Percentiles rank a stretch among this genome's conserved stretches.
These are phyloP conservation scores for Rhynchophorus ferrugineus DNA, from an alignment of 1,140 invertebrate species.

Conservation along the genomic window DNA sequence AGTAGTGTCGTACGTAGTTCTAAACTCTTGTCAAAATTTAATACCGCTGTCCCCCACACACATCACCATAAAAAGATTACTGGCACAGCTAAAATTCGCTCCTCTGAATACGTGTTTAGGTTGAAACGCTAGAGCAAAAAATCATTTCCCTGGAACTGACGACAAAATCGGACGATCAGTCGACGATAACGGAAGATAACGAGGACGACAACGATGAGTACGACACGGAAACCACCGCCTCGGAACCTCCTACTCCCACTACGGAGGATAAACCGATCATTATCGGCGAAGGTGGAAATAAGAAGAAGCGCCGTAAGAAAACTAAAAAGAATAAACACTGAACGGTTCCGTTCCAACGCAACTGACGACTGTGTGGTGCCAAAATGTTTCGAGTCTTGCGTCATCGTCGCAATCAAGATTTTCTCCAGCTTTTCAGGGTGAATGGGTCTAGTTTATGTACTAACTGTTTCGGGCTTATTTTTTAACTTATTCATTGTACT, in stretches of 20 bases:
- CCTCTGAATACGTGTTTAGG: too few species aligned
- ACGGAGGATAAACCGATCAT: slow-evolving; percentile 30
- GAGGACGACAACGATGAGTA: slow-evolving; percentile 14
- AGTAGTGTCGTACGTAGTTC: too few species aligned
- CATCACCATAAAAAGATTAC: too few species aligned
- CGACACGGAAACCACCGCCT: slow-evolving; percentile 16
- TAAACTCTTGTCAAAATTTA: too few species aligned
- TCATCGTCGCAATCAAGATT: background rate
- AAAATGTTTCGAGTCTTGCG: too few species aligned
- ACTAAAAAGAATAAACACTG: slow-evolving; percentile 36
- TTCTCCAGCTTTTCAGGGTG: background rate
- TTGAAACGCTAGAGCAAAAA: slow-evolving; percentile 80
- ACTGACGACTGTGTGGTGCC: too few species aligned
- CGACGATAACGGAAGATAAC: background rate
- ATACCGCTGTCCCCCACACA: too few species aligned
- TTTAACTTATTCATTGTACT: background rate
- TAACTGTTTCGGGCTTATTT: too few species aligned
- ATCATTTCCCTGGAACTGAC: slow-evolving; percentile 79
- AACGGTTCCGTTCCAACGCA: too few species aligned
- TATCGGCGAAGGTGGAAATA: slow-evolving; percentile 25
- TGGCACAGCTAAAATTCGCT: too few species aligned
- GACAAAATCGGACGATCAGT: slow-evolving; percentile 24
- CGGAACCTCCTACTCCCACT: slow-evolving; percentile 36
- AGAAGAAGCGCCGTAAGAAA: slow-evolving; percentile 31
- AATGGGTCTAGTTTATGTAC: background rate